Percentiles rank a stretch among this genome's conserved stretches.
These are phyloP conservation scores for Hippoglossus stenolepis DNA, from an alignment of 2,113 vertebrate genomes.

Conservation along the genomic window DNA sequence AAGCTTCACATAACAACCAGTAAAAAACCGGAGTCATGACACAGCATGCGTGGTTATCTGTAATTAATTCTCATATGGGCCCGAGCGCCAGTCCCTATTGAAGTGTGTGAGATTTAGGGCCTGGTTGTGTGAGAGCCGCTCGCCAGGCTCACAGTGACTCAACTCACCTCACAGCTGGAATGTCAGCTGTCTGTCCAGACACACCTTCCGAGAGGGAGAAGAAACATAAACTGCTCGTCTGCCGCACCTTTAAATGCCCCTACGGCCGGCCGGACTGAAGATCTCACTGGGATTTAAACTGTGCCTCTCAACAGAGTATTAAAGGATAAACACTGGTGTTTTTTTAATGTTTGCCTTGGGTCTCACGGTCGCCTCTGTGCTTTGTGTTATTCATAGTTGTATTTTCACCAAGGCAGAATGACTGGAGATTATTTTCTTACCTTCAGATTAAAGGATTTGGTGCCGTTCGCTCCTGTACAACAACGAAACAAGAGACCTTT, in stretches of 20 bases:
- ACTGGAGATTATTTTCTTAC: neutral
- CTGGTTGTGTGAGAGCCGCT: constrained; percentile 77
- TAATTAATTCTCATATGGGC: constrained; percentile 58
- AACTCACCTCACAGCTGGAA: constrained; percentile 83
- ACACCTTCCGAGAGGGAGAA: constrained; percentile 66
- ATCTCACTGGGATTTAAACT: constrained; percentile 29
- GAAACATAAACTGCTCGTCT: constrained; percentile 64
- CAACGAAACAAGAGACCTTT: neutral
- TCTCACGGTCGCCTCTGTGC: constrained; percentile 10
- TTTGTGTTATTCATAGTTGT: neutral
- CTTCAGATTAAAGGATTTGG: neutral
- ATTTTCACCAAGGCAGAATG: neutral
- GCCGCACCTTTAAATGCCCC: constrained; percentile 65
- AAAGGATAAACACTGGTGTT: constrained; percentile 25
- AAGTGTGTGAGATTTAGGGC: constrained; percentile 71
- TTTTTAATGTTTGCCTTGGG: neutral
- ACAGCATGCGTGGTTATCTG: constrained; percentile 34
- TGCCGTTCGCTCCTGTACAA: neutral
- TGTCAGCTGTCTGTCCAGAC: constrained; percentile 81
- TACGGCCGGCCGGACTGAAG: constrained; percentile 43
- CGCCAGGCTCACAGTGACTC: constrained; percentile 73
- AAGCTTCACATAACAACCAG: constrained; percentile 12
- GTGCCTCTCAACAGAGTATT: constrained; percentile 9
- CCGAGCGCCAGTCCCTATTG: constrained; percentile 47
- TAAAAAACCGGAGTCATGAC: constrained; percentile 53